Evolutionary conservation across 2,797 vertebrate genomes (phyloP), one percentile per base, ranked within the genome.

Genomic region (Sternotherus odoratus): DNA sequence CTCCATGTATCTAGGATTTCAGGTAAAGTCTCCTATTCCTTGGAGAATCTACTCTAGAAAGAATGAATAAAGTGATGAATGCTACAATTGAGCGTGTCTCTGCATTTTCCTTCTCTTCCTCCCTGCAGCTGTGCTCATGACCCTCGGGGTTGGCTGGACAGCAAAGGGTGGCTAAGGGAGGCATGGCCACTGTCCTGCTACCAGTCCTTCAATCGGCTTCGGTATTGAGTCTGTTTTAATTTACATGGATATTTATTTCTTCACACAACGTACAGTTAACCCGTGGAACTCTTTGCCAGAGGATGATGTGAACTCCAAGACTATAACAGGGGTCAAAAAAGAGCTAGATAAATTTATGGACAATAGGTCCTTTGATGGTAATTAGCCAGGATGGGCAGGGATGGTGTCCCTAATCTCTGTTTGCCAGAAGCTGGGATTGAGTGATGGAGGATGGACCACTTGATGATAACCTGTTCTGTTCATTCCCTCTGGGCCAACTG

Each of bases 61-160:
- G n/a, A 86, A 88, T 17, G 69, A 98, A 98, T 98, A 98, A 98
- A 98, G 66, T 85, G 30, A 89, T 96, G 94, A 85, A 89, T 94
- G 85, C 79, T 96, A 82, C 50, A 90, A 82, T 85, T 93, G 80
- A 88, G 19, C 72, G 57, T 89, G 54, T 24, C 87, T 79, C 89
- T 93, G 92, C 56, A 79, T 90, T 95, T 86, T 79, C 26, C 36
- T 86, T 95, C 39, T 53, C 56, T 85, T 92, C 56, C 23, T 94
- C 53, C 11, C 74, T 90, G 88, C 66, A 78, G 77, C 12, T 46
- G 13, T 46, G 13, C 23, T 75, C 60, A 90, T 54, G 54, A 39
- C n/a, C 43, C 15, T 82, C 26, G 69, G 66, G 60, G 46, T 66
- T 54, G 74, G 16, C 81, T 87, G 57, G 72, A 77, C 48, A 43